Evolutionary conservation across 2,113 vertebrate genomes (phyloP).

Genomic region (Chroicocephalus ridibundus): DNA sequence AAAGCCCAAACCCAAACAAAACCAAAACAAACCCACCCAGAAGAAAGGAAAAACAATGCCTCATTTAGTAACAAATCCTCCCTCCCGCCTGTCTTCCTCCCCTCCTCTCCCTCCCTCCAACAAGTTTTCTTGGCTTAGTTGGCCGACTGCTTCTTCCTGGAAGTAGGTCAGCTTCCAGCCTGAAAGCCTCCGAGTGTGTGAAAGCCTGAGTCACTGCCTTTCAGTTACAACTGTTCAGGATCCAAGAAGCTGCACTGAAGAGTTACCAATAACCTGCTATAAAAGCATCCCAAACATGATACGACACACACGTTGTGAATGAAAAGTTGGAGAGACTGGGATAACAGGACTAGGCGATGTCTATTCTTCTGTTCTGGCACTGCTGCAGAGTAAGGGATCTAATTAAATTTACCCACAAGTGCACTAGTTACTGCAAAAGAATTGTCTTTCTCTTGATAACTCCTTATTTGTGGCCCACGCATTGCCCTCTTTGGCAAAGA

Average conservation of each 20-base stretch:
- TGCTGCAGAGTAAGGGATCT: neutral
- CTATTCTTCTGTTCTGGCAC: neutral
- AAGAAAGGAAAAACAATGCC: neutral
- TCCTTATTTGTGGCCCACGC: neutral
- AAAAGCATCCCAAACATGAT: neutral
- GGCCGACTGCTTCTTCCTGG: neutral
- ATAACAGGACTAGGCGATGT: neutral
- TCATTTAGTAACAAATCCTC: neutral
- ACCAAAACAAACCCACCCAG: neutral
- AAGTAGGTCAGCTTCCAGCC: conserved; percentile 15
- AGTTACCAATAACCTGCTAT: neutral
- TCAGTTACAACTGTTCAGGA: neutral
- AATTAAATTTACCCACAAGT: neutral
- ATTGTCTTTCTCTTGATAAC: neutral
- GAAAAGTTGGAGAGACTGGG: neutral
- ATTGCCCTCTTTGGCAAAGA: neutral
- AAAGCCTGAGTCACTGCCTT: neutral
- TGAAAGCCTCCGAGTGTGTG: neutral
- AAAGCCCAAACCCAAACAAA: neutral
- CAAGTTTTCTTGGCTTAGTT: neutral
- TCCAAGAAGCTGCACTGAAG: neutral
- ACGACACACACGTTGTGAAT: neutral
- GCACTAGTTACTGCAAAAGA: neutral
- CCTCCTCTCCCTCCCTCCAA: neutral
- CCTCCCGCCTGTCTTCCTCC: neutral